These are phyloP conservation scores for Lathamus discolor DNA, from an alignment of 2,113 vertebrate genomes.

Conservation along the genomic window DNA sequence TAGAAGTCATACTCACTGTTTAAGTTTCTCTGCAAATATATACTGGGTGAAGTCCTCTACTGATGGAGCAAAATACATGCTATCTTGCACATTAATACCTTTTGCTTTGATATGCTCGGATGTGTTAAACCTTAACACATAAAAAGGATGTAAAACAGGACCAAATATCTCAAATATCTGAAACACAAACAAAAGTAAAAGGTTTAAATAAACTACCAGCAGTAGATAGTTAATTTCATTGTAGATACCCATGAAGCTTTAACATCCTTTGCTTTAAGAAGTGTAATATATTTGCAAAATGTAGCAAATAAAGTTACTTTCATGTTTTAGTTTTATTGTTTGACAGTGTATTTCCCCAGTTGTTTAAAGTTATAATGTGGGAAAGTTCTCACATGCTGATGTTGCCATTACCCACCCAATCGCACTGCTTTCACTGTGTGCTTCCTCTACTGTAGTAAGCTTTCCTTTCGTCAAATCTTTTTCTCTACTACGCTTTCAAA, in stretches of 20 bases:
- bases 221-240: background rate
- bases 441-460: background rate
- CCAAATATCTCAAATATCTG: conserved; percentile 97
- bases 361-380: background rate
- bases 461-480: background rate
- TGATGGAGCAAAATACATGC: conserved; percentile 86
- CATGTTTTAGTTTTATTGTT: background rate
- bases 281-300: background rate
- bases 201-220: background rate
- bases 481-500: background rate
- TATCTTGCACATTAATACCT: conserved; percentile 79
- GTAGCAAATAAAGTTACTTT: background rate
- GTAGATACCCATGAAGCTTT: background rate
- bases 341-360: background rate
- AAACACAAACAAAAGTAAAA: conserved; percentile 20
- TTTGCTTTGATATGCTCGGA: conserved; percentile 80
- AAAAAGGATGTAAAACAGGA: conserved; percentile 90
- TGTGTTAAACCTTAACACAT: conserved; percentile 89
- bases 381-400: background rate
- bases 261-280: background rate
- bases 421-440: background rate
- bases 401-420: background rate
- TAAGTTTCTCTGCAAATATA: conserved; percentile 86
- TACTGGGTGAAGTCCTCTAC: conserved; percentile 90
- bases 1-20: conserved; percentile 70